Base-by-base conservation (phyloP, 2,113 vertebrate species). In the Etheostoma cragini region DNA sequence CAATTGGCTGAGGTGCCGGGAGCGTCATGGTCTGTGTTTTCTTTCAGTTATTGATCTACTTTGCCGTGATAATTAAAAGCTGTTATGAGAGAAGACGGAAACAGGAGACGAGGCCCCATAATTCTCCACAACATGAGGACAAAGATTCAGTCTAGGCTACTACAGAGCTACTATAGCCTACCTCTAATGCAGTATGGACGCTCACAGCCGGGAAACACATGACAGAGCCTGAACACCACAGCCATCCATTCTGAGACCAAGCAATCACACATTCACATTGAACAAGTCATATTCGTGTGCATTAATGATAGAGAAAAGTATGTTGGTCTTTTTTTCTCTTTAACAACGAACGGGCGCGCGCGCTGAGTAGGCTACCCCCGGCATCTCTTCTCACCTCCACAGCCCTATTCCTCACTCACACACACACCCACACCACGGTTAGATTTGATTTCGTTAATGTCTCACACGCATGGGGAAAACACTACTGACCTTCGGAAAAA, bases 401-500 rank as follows among this genome's bases (percentile, higher is more conserved):
- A 65, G 45, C 64, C 76, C 67, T 73, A 75, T 46, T 30, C 30
- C 30, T 30, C 64, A 53, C 68, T 19, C 67, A 33, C 71, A 24
- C 42, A 21, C n/a, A 45, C 52, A 42, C 68, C 12, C 57, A 70
- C 64, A 30, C n/a, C 7, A 45, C 56, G 38, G 19, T 70, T 21
- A 33, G 42, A 30, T 76, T 54, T 46, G 19, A 74, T 50, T 50
- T 35, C 12, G 75, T 45, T 74, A n/a, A 16, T 22, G 13, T 67
- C 56, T 64, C 57, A 26, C 33, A 21, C 38, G 33, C 35, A 35
- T 2, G 49, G 2, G 24, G 3, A 13, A 19, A 15, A 15, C 8
- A 11, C 4, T 5, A 89, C 93, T 78, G 30, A 96, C 95, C 95
- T 94, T 87, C 81, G 21, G 82, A 80, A 12, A 76, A 68, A 80